Evolutionary conservation across 2,888 invertebrate species (phyloP).

Genomic region (Stenolophus ochropezus): DNA sequence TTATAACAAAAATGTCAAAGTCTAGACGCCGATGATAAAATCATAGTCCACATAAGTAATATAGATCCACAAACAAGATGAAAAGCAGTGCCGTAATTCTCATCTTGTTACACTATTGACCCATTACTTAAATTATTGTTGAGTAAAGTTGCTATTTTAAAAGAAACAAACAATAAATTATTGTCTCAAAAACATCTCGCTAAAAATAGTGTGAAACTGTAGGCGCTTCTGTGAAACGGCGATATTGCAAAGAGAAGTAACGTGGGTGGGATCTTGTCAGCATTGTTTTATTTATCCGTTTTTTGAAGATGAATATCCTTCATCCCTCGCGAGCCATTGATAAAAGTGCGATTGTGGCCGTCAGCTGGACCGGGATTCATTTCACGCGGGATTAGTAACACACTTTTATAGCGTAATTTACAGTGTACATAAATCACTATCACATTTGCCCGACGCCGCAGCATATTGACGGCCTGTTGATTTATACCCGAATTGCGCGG

Average conservation of each 20-base stretch:
- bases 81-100: no score
- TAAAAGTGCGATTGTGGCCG: constrained; percentile 58
- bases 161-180: no score
- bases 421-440: constrained; percentile 59
- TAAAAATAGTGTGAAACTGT: not conserved
- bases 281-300: constrained; percentile 40
- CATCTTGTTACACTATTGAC: no score
- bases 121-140: no score
- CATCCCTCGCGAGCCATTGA: constrained; percentile 52
- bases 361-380: constrained; percentile 56
- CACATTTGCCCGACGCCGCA: constrained; percentile 50
- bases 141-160: no score
- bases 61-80: no score
- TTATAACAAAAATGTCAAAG: no score
- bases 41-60: no score
- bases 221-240: not conserved
- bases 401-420: constrained; percentile 59
- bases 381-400: constrained; percentile 59
- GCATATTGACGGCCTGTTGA: constrained; percentile 57
- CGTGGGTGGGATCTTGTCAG: not conserved
- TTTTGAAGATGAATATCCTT: constrained; percentile 57
- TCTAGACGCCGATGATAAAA: no score
- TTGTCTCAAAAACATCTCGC: no score
- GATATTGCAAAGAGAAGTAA: not conserved
- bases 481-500: constrained; percentile 48